Conservation (phyloP, 2,888 invertebrate genomes). For the Heteromyza rotundicornis region DNA sequence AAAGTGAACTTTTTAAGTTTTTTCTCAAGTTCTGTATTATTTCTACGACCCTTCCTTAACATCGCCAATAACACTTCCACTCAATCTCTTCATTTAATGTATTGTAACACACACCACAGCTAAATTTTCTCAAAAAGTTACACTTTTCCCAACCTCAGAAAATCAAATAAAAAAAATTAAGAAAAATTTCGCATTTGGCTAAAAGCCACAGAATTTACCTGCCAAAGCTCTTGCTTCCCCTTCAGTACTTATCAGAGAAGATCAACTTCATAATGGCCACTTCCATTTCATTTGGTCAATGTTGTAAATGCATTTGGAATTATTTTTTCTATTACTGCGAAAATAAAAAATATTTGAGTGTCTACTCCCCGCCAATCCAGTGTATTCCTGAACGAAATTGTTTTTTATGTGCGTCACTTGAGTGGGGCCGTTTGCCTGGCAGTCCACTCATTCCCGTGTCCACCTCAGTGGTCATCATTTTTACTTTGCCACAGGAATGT, state of each 20-base stretch:
- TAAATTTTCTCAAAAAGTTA: constrained; percentile 45
- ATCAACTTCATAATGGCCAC: constrained; percentile 14
- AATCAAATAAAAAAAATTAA: background rate
- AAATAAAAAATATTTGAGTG: constrained; percentile 10
- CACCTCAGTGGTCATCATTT: constrained; percentile 21
- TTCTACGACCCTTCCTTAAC: no score
- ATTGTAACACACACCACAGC: constrained; percentile 52
- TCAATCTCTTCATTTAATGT: no score
- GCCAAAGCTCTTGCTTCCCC: background rate
- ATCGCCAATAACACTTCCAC: no score
- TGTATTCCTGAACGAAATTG: constrained; percentile 46
- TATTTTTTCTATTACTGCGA: constrained; percentile 30
- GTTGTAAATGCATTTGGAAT: constrained; percentile 38
- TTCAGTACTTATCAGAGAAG: constrained; percentile 1
- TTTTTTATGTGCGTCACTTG: constrained; percentile 35
- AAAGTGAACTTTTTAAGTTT: no score
- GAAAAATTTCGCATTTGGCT: constrained; percentile 5
- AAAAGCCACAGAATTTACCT: constrained; percentile 21
- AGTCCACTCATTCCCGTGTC: no score
- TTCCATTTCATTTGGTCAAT: constrained; percentile 23
- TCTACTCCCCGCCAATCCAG: background rate
- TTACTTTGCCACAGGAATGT: background rate
- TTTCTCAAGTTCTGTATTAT: no score
- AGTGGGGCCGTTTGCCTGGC: background rate
- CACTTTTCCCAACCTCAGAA: no score